Evolutionary conservation across 1,140 invertebrate species (phyloP).

Genomic region (Asbolus verrucosus): DNA sequence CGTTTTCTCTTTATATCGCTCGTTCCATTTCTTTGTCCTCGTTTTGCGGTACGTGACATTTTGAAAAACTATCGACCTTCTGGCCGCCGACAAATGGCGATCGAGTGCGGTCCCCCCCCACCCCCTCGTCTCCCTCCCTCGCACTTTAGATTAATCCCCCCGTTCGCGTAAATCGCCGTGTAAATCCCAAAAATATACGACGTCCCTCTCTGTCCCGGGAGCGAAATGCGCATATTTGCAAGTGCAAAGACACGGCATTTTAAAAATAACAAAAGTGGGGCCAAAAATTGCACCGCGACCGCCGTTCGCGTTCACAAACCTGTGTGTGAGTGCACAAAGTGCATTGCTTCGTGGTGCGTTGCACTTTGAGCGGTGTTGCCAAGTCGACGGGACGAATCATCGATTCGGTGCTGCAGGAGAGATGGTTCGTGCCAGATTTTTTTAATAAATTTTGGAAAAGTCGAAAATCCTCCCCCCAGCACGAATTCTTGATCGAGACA

Average conservation of each 20-base stretch:
- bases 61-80: not conserved
- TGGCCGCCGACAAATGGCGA: too few species aligned
- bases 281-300: slow-evolving; percentile 16
- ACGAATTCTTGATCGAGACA: too few species aligned
- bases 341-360: slow-evolving; percentile 33
- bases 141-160: too few species aligned
- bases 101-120: too few species aligned
- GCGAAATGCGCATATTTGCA: slow-evolving; percentile 32
- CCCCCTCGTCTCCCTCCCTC: too few species aligned
- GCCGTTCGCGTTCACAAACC: slow-evolving; percentile 6
- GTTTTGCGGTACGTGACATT: not conserved
- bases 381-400: slow-evolving; percentile 16
- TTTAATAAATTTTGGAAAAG: not conserved
- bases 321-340: slow-evolving; percentile 13
- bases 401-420: slow-evolving; percentile 1
- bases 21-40: too few species aligned
- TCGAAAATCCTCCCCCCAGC: too few species aligned
- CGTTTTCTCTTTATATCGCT: too few species aligned
- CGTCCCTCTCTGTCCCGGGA: too few species aligned
- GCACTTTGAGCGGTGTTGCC: slow-evolving; percentile 19
- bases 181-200: slow-evolving; percentile 23
- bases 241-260: slow-evolving; percentile 44
- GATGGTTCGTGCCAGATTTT: too few species aligned
- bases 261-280: slow-evolving; percentile 39
- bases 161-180: not conserved